Percentiles rank a stretch among this genome's conserved stretches.
Evolutionary conservation across 2,888 invertebrate species (phyloP).

Genomic region (Conomelus anceps): DNA sequence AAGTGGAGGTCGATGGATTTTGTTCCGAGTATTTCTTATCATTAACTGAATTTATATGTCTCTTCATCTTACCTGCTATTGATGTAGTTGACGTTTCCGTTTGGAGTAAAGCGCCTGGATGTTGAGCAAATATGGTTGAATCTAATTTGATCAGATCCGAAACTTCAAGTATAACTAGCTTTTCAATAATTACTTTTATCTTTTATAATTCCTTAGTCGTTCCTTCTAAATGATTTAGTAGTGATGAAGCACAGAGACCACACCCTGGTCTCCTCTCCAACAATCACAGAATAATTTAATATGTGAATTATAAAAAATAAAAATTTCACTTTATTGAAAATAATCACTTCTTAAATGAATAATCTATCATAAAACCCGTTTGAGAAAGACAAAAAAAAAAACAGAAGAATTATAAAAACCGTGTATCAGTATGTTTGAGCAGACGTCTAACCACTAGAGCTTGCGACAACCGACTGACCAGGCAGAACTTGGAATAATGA

Average conservation of each 20-base stretch:
- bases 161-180: too few relatives aligned
- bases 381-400: not conserved
- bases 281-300: too few relatives aligned
- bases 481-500: not conserved
- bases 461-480: not conserved
- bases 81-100: not conserved
- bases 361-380: not conserved
- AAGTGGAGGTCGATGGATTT: not conserved
- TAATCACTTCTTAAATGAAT: too few relatives aligned
- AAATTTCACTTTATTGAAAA: too few relatives aligned
- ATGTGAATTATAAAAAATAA: too few relatives aligned
- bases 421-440: not conserved
- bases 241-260: too few relatives aligned
- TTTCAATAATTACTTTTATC: too few relatives aligned
- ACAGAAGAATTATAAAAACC: not conserved
- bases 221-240: too few relatives aligned
- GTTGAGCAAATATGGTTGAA: too few relatives aligned
- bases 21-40: not conserved
- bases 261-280: too few relatives aligned
- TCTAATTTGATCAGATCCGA: too few relatives aligned
- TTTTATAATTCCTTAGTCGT: too few relatives aligned
- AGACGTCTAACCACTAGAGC: not conserved
- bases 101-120: not conserved
- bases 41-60: not conserved
- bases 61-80: not conserved